phyloP scores from a whole-genome alignment of 2,888 invertebrate species.

The Ormia ochracea region DNA sequence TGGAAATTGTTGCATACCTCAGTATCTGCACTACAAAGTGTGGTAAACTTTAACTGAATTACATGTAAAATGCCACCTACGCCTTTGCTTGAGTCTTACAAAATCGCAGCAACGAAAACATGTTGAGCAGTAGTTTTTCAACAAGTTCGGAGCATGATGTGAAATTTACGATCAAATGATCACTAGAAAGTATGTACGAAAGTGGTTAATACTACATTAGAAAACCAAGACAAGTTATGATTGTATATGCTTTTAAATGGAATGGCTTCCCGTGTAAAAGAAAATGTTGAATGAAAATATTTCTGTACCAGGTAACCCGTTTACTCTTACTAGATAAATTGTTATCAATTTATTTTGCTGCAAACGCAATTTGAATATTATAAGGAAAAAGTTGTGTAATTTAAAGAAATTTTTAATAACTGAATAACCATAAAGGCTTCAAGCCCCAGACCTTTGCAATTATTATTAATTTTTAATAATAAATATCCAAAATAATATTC shows the following conservation, averaged over 20 bases:
- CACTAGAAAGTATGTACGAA: background rate
- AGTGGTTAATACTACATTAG: background rate
- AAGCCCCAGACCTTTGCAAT: too few relatives aligned
- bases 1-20: background rate
- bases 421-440: too few relatives aligned
- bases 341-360: too few relatives aligned
- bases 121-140: background rate
- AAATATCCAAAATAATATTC: too few relatives aligned
- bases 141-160: background rate
- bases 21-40: slow-evolving; percentile 10
- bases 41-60: slow-evolving; percentile 20
- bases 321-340: too few relatives aligned
- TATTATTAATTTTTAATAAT: too few relatives aligned
- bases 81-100: slow-evolving; percentile 16
- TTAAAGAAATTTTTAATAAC: too few relatives aligned
- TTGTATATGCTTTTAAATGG: background rate
- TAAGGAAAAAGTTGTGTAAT: too few relatives aligned
- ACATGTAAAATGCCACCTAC: slow-evolving; percentile 42
- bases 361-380: too few relatives aligned
- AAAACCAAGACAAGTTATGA: background rate
- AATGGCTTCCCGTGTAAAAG: too few relatives aligned
- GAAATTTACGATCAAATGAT: background rate
- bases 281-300: too few relatives aligned
- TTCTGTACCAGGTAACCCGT: too few relatives aligned
- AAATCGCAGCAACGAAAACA: background rate